These are phyloP conservation scores for Campoletis sonorensis DNA, from an alignment of 1,140 invertebrate genomes.

Conservation along the genomic window DNA sequence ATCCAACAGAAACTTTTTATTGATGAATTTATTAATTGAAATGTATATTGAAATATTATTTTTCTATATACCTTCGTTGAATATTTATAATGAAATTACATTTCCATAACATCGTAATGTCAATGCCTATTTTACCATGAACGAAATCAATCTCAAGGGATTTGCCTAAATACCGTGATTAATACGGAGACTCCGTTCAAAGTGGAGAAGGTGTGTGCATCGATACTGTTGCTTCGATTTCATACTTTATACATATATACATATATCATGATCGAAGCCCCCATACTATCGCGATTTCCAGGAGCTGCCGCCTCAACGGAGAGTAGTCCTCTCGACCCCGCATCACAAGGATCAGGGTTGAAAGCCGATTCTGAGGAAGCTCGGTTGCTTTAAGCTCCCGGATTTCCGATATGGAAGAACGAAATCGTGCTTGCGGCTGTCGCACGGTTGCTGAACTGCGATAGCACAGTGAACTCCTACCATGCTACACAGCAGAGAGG, in stretches of 20 bases:
- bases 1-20: too few species aligned
- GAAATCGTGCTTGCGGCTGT: slow-evolving; percentile 52
- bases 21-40: too few species aligned
- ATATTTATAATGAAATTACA: too few species aligned
- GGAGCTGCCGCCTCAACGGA: neutral
- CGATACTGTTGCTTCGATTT: slow-evolving; percentile 8
- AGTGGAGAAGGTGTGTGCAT: neutral
- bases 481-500: neutral
- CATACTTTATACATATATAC: neutral
- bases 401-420: slow-evolving; percentile 36
- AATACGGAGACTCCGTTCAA: too few species aligned
- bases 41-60: too few species aligned
- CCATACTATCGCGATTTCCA: neutral
- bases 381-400: slow-evolving; percentile 26
- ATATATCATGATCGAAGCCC: neutral
- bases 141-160: too few species aligned
- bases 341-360: slow-evolving; percentile 11
- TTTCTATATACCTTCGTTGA: too few species aligned
- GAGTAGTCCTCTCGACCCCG: neutral
- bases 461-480: slow-evolving; percentile 39
- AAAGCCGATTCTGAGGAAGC: slow-evolving; percentile 38
- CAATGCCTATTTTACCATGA: too few species aligned
- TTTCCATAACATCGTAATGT: too few species aligned
- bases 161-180: too few species aligned
- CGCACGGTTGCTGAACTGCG: slow-evolving; percentile 51